phyloP scores from a whole-genome alignment of 2,113 vertebrate genomes.

The Myiagra hebetior region DNA sequence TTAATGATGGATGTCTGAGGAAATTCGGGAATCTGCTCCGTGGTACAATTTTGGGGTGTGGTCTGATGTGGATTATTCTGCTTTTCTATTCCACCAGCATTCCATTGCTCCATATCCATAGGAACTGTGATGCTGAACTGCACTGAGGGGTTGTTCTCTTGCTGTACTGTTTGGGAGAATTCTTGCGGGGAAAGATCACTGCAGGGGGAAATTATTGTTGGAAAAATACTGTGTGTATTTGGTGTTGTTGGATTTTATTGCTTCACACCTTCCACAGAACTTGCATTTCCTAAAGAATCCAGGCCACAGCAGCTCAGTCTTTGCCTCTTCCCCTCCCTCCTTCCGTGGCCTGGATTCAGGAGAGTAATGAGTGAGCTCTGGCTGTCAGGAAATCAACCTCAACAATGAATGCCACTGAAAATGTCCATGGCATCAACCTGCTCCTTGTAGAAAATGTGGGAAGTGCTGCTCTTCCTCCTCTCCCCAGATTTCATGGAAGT shows the following conservation, averaged over 20 bases:
- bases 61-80: background rate
- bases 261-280: background rate
- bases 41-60: background rate
- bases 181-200: background rate
- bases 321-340: background rate
- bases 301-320: background rate
- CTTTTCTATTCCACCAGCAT: background rate
- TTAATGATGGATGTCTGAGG: background rate
- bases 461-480: background rate
- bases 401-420: background rate
- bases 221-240: background rate
- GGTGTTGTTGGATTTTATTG: background rate
- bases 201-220: background rate
- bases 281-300: background rate
- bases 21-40: background rate
- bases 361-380: conserved; percentile 42
- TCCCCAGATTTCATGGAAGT: background rate
- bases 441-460: background rate
- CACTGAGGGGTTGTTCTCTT: background rate
- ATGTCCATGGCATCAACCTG: background rate
- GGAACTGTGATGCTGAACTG: background rate
- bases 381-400: background rate
- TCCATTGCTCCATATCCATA: background rate
- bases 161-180: background rate
- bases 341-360: conserved; percentile 22